Percentiles rank a stretch among this genome's conserved stretches.
Conservation (phyloP, 2,113 vertebrate genomes). For the Chelonoidis abingdonii region DNA sequence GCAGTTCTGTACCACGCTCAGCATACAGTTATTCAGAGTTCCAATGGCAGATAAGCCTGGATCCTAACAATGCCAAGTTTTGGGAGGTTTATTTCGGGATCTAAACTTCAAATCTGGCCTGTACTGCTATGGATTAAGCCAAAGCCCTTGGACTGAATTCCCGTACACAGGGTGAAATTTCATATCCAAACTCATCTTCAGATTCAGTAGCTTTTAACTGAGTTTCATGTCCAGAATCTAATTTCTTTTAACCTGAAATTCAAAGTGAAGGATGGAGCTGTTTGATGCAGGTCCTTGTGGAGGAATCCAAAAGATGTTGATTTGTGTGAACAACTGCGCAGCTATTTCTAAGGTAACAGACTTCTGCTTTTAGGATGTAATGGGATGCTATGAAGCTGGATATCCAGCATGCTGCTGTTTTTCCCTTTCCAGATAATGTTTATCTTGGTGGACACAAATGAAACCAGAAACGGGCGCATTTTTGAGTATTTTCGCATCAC, state of each 20-base stretch:
- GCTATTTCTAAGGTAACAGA: background rate
- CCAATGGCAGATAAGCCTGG: background rate
- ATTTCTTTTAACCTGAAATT: background rate
- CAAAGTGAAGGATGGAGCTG: background rate
- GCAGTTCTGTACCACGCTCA: background rate
- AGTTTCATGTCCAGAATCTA: background rate
- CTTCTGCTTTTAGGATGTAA: background rate
- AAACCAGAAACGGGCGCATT: constrained; percentile 84
- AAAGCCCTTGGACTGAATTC: background rate
- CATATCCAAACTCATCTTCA: background rate
- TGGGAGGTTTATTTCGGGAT: background rate
- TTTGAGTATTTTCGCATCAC: constrained; percentile 89
- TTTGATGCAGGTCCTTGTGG: background rate
- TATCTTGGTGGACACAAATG: constrained; percentile 84
- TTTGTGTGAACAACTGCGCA: background rate
- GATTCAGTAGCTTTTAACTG: background rate
- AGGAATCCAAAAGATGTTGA: background rate
- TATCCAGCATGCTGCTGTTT: background rate
- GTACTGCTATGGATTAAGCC: background rate
- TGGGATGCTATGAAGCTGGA: background rate
- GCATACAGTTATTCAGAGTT: background rate
- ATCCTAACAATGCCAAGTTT: background rate
- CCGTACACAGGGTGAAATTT: background rate
- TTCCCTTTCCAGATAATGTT: constrained; percentile 84
- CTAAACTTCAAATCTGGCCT: background rate